Evolutionary conservation across 2,113 vertebrate species (phyloP).

Genomic region (Caretta caretta): DNA sequence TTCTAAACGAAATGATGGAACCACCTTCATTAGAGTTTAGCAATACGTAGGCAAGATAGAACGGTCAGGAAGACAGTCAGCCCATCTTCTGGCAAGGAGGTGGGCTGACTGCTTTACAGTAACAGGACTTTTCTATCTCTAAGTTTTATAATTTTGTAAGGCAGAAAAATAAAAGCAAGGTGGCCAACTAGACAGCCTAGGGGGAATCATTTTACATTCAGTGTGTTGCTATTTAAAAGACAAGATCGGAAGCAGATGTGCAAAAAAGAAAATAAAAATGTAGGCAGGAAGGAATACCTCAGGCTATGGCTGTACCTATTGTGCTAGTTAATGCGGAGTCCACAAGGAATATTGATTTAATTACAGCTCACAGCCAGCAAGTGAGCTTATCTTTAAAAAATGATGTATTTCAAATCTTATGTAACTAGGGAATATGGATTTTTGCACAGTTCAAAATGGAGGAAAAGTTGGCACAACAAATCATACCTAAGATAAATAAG

Average conservation of each 20-base stretch:
- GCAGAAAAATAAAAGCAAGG: constrained; percentile 40
- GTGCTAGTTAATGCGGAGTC: constrained; percentile 34
- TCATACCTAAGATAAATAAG: background rate
- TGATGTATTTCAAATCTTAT: background rate
- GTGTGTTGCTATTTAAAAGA: constrained; percentile 62
- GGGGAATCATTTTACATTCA: constrained; percentile 26
- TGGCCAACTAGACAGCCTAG: constrained; percentile 51
- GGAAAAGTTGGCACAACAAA: background rate
- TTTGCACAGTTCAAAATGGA: rapidly evolving
- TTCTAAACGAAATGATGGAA: background rate
- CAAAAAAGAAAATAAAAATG: constrained; percentile 46
- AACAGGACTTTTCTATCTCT: background rate
- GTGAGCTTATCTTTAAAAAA: constrained; percentile 25
- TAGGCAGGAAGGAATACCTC: constrained; percentile 43
- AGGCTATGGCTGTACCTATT: background rate
- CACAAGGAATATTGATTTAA: constrained; percentile 19
- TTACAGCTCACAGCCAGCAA: background rate
- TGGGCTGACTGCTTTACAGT: background rate
- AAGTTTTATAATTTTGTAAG: background rate
- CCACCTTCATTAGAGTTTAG: background rate
- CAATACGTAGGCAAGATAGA: background rate
- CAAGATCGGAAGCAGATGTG: constrained; percentile 70
- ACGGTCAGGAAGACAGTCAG: background rate
- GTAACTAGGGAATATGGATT: background rate
- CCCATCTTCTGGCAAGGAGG: background rate